Conservation (phyloP, 1,140 invertebrate species). For the Papilio polyxenes region DNA sequence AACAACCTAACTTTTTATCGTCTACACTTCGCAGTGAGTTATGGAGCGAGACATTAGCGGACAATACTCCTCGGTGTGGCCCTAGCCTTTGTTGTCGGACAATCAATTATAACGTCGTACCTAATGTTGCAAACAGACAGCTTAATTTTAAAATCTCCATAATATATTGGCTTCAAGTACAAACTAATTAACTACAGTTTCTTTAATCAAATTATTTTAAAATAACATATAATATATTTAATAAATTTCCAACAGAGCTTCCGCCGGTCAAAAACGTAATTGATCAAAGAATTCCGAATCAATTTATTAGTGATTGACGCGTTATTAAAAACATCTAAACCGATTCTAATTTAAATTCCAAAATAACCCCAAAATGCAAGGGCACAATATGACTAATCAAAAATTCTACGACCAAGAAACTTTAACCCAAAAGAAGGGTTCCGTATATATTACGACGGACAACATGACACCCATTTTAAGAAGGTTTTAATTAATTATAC, state of each 20-base stretch:
- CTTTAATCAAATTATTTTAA: neutral
- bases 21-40: constrained; percentile 20
- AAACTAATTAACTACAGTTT: neutral
- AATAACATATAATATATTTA: neutral
- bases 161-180: neutral
- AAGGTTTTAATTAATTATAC: constrained; percentile 15
- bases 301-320: constrained; percentile 32
- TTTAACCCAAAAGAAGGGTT: constrained; percentile 42
- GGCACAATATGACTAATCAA: constrained; percentile 67
- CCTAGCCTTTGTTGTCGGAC: neutral
- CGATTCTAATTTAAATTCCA: constrained; percentile 67
- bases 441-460: constrained; percentile 42
- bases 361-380: constrained; percentile 69
- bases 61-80: constrained; percentile 6
- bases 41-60: constrained; percentile 20
- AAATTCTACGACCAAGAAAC: constrained; percentile 41
- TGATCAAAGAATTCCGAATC: constrained; percentile 25
- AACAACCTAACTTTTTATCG: constrained; percentile 36
- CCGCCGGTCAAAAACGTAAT: neutral
- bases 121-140: neutral
- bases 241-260: neutral
- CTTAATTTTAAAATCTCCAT: neutral
- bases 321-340: constrained; percentile 50
- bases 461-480: constrained; percentile 21
- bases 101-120: neutral